A percentile compares a stretch with the other conserved stretches of the same genome.
phyloP scores from a whole-genome alignment of 2,888 invertebrate species.

The Itoplectis maculator region DNA sequence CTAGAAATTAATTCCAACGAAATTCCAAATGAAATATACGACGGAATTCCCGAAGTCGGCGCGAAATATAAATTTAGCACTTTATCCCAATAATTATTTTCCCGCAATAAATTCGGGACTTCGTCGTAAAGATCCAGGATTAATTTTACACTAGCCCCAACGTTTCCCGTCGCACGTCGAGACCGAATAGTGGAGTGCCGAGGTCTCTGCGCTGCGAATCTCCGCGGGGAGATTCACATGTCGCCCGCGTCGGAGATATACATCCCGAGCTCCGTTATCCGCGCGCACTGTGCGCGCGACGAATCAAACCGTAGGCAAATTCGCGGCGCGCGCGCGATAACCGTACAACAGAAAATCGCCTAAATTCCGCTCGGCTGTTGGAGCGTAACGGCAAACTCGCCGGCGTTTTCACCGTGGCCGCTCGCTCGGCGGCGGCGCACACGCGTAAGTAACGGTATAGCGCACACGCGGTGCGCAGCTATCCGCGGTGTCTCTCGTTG shows the following conservation, averaged over 20 bases:
- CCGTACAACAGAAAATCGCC: constrained; percentile 42
- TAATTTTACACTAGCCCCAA: no score
- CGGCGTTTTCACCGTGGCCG: neutral
- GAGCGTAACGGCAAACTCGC: constrained; percentile 53
- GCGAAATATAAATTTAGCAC: no score
- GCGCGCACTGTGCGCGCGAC: constrained; percentile 15
- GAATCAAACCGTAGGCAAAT: constrained; percentile 15
- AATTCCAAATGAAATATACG: no score
- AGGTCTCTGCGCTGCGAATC: no score
- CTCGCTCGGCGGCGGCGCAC: constrained; percentile 9
- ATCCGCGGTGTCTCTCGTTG: neutral
- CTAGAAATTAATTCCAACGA: no score
- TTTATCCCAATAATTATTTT: no score
- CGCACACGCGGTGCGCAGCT: neutral
- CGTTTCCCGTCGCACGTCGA: no score
- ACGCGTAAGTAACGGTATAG: constrained; percentile 49
- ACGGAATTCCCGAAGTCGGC: no score
- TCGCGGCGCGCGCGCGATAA: constrained; percentile 39
- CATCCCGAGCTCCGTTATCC: constrained; percentile 51
- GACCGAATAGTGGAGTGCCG: no score
- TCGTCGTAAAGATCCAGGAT: no score
- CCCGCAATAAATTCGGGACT: no score
- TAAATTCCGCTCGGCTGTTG: constrained; percentile 52
- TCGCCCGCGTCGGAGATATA: neutral
- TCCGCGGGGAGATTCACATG: no score